Conservation (phyloP, 2,888 invertebrate genomes). For the Graphium colonna region DNA sequence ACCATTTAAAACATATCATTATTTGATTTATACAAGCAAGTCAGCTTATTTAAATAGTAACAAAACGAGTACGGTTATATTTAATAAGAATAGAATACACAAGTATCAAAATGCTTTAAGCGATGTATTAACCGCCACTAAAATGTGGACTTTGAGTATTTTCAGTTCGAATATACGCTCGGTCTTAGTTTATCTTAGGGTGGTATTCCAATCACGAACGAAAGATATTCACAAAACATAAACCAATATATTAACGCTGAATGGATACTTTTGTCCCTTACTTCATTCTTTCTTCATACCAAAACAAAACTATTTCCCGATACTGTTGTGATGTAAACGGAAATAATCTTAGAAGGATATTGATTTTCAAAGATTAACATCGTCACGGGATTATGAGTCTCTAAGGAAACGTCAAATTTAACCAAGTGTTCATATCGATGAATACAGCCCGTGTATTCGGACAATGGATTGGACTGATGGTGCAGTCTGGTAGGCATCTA, state of each 20-base stretch:
- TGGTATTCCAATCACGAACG: conserved; percentile 60
- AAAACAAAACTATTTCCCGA: neutral
- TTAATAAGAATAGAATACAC: too few relatives aligned
- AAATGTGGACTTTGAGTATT: conserved; percentile 53
- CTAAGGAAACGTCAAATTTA: conserved; percentile 34
- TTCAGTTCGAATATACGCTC: conserved; percentile 47
- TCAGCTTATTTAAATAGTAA: too few relatives aligned
- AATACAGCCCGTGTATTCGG: conserved; percentile 63
- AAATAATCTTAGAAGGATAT: neutral
- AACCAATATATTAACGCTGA: conserved; percentile 21
- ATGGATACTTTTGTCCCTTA: neutral
- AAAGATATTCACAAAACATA: conserved; percentile 18
- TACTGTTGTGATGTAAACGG: neutral
- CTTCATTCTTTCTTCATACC: neutral
- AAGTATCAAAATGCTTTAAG: conserved; percentile 45
- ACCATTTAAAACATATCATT: too few relatives aligned
- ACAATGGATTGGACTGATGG: conserved; percentile 55
- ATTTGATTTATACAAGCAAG: too few relatives aligned
- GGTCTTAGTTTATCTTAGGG: conserved; percentile 47
- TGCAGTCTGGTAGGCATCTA: conserved; percentile 70
- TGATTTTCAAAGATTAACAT: conserved; percentile 7
- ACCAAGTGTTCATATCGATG: conserved; percentile 61
- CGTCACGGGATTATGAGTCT: conserved; percentile 3
- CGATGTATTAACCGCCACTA: conserved; percentile 24
- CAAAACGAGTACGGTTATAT: too few relatives aligned